A percentile compares a stretch with the other conserved stretches of the same genome.
Evolutionary conservation across 2,797 vertebrate species (phyloP).

Genomic region (Gadopsis marmoratus): DNA sequence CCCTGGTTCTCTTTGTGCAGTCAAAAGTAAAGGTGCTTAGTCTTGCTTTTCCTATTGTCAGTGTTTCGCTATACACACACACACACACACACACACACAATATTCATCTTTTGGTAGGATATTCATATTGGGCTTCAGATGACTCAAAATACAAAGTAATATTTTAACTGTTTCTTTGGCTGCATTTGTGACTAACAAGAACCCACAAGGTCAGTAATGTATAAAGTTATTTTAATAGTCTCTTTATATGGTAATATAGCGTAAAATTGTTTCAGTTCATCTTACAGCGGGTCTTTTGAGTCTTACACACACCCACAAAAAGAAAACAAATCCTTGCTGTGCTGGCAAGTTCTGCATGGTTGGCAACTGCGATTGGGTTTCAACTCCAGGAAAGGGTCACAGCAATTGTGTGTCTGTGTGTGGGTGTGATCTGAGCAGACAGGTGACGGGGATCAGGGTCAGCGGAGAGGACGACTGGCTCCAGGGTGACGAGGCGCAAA

Average conservation of each 20-base stretch:
- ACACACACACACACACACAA: neutral
- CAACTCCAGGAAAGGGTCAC: constrained; percentile 74
- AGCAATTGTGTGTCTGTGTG: constrained; percentile 57
- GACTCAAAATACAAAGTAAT: neutral
- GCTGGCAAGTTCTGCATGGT: constrained; percentile 67
- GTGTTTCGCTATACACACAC: constrained; percentile 6
- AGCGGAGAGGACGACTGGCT: constrained; percentile 73
- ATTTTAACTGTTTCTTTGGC: neutral
- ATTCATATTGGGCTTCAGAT: neutral
- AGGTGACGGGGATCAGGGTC: constrained; percentile 83
- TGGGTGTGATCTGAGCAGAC: constrained; percentile 80
- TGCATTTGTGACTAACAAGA: constrained; percentile 10
- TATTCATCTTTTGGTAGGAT: neutral
- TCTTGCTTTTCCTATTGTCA: neutral
- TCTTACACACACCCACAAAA: constrained; percentile 41
- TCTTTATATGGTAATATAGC: constrained; percentile 3
- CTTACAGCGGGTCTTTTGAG: constrained; percentile 46
- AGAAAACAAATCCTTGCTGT: constrained; percentile 71
- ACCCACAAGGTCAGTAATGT: constrained; percentile 6
- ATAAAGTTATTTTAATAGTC: constrained; percentile 40
- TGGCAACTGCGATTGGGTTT: constrained; percentile 74
- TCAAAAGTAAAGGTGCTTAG: neutral
- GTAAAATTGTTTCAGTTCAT: constrained; percentile 33
- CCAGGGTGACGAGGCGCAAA: constrained; percentile 71
- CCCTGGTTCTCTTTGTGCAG: neutral